Conservation (phyloP, 2,888 invertebrate species). For the Biston betularia region DNA sequence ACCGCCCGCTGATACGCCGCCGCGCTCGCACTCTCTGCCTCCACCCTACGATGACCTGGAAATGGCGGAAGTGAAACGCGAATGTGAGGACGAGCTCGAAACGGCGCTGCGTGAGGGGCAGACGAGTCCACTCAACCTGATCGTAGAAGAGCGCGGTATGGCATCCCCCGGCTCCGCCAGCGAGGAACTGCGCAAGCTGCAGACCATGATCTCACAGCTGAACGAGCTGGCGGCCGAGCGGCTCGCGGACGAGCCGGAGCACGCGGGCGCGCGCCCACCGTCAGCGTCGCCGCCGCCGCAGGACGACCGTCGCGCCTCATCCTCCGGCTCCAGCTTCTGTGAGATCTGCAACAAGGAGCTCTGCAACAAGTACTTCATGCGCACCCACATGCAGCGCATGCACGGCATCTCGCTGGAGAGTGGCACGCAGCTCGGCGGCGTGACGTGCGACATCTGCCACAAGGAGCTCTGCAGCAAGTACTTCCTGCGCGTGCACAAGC, state of each 20-base stretch:
- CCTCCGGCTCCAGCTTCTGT: slow-evolving; percentile 94
- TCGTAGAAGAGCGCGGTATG: slow-evolving; percentile 88
- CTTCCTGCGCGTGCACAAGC: slow-evolving; percentile 98
- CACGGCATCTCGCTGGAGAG: slow-evolving; percentile 98
- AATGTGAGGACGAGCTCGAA: slow-evolving; percentile 76
- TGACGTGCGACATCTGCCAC: slow-evolving; percentile 98
- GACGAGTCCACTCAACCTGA: slow-evolving; percentile 92
- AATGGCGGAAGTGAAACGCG: slow-evolving; percentile 84
- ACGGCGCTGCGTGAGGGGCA: slow-evolving; percentile 86
- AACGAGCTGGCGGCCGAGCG: slow-evolving; percentile 91
- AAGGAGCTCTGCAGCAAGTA: slow-evolving; percentile 99
- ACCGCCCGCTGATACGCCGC: slow-evolving; percentile 89
- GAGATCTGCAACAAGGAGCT: slow-evolving; percentile 99
- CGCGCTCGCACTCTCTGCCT: slow-evolving; percentile 66
- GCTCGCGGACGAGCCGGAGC: slow-evolving; percentile 71
- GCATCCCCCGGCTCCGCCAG: slow-evolving; percentile 89
- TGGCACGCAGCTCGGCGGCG: slow-evolving; percentile 96
- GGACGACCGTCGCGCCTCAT: slow-evolving; percentile 84
- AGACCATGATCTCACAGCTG: slow-evolving; percentile 95
- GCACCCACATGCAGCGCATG: slow-evolving; percentile 99
- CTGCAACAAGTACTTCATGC: slow-evolving; percentile 99
- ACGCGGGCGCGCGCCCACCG: slow-evolving; percentile 65
- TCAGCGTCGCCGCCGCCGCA: slow-evolving; percentile 74
- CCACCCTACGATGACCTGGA: slow-evolving; percentile 68
- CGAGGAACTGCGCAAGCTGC: slow-evolving; percentile 94